Evolutionary conservation across 2,797 vertebrate genomes (phyloP), one percentile per base, ranked within the genome.

Genomic region (Hippocampus kuda): DNA sequence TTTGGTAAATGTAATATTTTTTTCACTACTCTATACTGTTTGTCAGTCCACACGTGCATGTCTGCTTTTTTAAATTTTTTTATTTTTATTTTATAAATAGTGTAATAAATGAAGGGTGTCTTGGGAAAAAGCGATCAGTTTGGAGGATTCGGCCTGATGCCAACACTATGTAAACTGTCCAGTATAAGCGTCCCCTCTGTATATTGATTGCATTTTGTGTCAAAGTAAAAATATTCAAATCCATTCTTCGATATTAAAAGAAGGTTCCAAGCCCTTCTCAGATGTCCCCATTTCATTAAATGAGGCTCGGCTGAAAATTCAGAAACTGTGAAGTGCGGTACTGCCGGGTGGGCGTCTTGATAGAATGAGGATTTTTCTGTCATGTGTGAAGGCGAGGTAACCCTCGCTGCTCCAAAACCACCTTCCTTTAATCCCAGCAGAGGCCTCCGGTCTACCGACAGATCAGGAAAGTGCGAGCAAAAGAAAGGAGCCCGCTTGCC

Each of bases 321-420:
- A 48, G 24, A 27, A 48, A 71, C 70, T 61, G 73, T 72, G 79
- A 81, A 76, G 68, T 73, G 76, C 61, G 84, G 83, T 85, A 83
- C 79, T 75, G 75, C 59, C 59, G 30, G 83, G 74, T 67, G 78
- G 86, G 77, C 85, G 85, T 75, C 85, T 86, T 88, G 89, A 89
- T 88, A 88, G 83, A 83, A 72, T 89, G 89, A 87, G 83, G 87
- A 88, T 91, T 91, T 91, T 90, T 83, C 77, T 88, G 85, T 89
- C 89, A 87, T 76, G 66, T 62, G 64, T 24, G 60, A 76, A 79
- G 79, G 78, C 79, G 74, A 88, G 81, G 84, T 80, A 82, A 79
- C 79, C 82, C 80, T 77, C 83, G 81, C 84, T 81, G 82, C 76
- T 48, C 42, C 63, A 27, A 65, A 61, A 65, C 81, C 77, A 81